Evolutionary conservation across 23 tunicate genomes (phyloP).

Genomic region (Styela clava): DNA sequence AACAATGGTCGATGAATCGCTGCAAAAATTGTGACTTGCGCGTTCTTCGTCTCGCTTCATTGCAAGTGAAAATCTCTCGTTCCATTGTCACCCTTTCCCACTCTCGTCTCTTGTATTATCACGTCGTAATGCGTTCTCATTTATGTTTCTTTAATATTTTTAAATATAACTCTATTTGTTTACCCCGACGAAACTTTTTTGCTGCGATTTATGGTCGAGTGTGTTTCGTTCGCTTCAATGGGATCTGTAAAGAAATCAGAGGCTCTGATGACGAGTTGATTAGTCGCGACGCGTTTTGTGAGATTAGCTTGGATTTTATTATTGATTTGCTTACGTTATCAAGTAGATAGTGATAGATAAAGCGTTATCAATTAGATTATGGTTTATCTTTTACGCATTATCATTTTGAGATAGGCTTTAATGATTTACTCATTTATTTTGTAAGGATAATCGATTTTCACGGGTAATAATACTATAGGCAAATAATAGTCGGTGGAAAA

Average conservation of each 20-base stretch:
- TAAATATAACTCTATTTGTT: neutral
- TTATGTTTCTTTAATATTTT: constrained; percentile 9
- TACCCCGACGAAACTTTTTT: neutral
- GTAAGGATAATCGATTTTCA: no score
- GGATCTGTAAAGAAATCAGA: neutral
- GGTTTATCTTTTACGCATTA: no score
- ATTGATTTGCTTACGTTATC: neutral
- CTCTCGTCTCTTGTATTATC: neutral
- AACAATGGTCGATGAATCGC: neutral
- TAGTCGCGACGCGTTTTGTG: neutral
- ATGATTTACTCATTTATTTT: no score
- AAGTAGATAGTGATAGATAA: no score
- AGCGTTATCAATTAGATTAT: no score
- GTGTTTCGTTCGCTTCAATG: neutral
- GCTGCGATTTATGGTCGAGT: neutral
- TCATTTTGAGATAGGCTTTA: no score
- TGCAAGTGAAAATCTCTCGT: constrained; percentile 12
- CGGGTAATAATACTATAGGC: no score
- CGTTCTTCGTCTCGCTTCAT: constrained; percentile 19
- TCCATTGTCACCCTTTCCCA: constrained; percentile 3
- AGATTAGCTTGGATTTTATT: neutral
- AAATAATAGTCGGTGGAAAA: no score
- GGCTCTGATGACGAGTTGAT: neutral
- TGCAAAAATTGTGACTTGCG: neutral
- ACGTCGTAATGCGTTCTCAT: constrained; percentile 6